Percentiles rank a stretch among this genome's conserved stretches.
Evolutionary conservation across 2,113 vertebrate species (phyloP).

Genomic region (Mirounga angustirostris): DNA sequence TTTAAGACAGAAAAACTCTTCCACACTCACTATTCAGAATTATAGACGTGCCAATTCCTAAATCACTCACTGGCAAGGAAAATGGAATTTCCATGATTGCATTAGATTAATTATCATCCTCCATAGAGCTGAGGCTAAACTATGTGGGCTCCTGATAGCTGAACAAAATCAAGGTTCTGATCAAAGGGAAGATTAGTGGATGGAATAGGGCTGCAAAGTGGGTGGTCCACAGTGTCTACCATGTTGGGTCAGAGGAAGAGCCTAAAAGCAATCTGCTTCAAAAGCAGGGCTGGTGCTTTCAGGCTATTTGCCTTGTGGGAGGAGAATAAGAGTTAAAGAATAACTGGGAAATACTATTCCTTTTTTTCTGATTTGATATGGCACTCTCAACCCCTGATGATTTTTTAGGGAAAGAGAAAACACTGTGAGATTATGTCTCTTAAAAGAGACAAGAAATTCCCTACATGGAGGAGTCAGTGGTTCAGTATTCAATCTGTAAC

Average conservation of each 20-base stretch:
- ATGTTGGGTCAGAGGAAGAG: not conserved
- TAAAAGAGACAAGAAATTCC: constrained; percentile 17
- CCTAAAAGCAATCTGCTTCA: not conserved
- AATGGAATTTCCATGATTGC: not conserved
- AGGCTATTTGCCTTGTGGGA: not conserved
- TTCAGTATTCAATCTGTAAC: not conserved
- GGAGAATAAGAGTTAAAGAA: not conserved
- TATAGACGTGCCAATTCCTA: not conserved
- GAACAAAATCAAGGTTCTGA: not conserved
- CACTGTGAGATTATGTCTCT: not conserved
- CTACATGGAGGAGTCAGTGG: not conserved
- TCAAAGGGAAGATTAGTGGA: not conserved
- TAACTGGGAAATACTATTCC: not conserved
- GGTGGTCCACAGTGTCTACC: not conserved
- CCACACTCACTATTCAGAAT: not conserved
- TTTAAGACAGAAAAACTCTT: not conserved
- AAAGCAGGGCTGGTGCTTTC: not conserved
- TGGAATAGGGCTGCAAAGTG: not conserved
- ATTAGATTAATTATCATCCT: not conserved
- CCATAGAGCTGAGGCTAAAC: not conserved
- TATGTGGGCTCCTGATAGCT: not conserved
- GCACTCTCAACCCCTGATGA: not conserved
- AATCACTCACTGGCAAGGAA: not conserved
- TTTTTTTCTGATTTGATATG: not conserved
- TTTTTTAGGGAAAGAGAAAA: constrained; percentile 49